Conservation (phyloP, 1,140 invertebrate species). For the Heliconius congener region DNA sequence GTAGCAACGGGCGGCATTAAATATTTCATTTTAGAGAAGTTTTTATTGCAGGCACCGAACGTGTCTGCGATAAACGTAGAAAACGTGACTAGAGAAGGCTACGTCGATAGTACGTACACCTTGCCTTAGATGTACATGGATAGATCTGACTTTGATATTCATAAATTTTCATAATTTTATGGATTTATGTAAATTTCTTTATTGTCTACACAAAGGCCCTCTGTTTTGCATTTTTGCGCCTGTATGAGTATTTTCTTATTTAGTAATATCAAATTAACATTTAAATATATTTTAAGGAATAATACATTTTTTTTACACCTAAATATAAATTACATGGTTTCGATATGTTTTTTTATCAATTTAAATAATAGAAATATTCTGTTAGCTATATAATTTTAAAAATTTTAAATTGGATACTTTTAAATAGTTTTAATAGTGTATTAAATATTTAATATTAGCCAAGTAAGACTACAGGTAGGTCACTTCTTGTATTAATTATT, state of each 20-base stretch:
- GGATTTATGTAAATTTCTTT: neutral
- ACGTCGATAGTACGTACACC: constrained; percentile 47
- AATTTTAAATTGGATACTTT: too few relatives aligned
- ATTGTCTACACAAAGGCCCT: neutral
- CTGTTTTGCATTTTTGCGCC: neutral
- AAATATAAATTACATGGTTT: too few relatives aligned
- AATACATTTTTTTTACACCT: too few relatives aligned
- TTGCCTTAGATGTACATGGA: constrained; percentile 22
- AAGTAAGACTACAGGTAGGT: neutral
- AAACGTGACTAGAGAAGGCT: constrained; percentile 69
- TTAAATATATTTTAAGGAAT: too few relatives aligned
- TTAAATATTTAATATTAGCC: too few relatives aligned
- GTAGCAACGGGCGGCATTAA: constrained; percentile 62
- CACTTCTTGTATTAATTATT: neutral
- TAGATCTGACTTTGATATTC: neutral
- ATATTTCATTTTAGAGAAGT: constrained; percentile 80
- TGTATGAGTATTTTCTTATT: too few relatives aligned
- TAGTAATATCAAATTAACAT: too few relatives aligned
- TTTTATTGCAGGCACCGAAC: constrained; percentile 74
- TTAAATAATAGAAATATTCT: too few relatives aligned
- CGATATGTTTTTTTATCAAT: too few relatives aligned
- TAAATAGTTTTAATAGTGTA: too few relatives aligned
- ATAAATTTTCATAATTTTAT: constrained; percentile 1
- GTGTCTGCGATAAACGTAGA: constrained; percentile 72
- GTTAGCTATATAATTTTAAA: too few relatives aligned